Conservation (phyloP, 2,888 invertebrate genomes). For the Biston stratarius region DNA sequence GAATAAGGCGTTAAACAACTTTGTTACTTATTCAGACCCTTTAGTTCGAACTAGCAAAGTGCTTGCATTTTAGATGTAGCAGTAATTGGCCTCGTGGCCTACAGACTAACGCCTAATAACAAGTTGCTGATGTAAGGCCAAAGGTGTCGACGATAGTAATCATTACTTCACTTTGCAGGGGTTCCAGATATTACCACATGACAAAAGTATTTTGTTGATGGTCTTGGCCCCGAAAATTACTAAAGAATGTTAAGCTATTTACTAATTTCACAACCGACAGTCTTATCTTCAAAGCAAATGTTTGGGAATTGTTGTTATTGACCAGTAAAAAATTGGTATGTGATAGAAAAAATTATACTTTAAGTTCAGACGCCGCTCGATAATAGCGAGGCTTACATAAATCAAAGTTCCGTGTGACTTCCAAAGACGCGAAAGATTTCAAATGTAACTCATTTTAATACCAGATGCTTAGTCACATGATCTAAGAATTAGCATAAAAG, state of each 20-base stretch:
- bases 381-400: conserved; percentile 1
- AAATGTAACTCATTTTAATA: conserved; percentile 30
- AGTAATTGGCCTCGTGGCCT: conserved; percentile 51
- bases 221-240: conserved; percentile 10
- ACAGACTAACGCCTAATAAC: conserved; percentile 47
- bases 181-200: conserved; percentile 8
- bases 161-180: conserved; percentile 25
- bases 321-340: neutral
- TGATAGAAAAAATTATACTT: neutral
- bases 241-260: conserved; percentile 2
- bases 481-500: conserved; percentile 41
- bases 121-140: conserved; percentile 49
- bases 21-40: neutral
- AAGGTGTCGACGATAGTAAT: conserved; percentile 51
- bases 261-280: neutral
- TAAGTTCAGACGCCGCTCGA: neutral
- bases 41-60: conserved; percentile 14
- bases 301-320: neutral
- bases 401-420: conserved; percentile 5
- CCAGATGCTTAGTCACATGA: conserved; percentile 39
- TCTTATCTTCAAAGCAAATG: neutral
- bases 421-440: neutral
- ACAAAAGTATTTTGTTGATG: neutral
- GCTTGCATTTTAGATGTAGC: conserved; percentile 23
- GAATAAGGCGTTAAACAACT: neutral